Base-by-base conservation (phyloP, 2,888 invertebrate species). In the Bhutanitis thaidina region DNA sequence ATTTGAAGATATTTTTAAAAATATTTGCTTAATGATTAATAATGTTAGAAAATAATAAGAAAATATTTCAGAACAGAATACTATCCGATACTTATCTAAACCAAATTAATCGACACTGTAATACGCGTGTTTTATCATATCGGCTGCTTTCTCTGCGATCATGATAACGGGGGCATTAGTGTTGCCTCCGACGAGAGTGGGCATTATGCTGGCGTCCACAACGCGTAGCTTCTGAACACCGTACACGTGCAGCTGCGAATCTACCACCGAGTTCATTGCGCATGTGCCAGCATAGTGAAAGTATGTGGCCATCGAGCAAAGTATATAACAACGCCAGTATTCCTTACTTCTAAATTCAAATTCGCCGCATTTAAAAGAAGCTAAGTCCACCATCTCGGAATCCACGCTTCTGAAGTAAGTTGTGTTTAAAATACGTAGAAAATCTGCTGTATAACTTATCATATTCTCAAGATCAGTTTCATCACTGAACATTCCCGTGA, bases 261-360 rank as follows among this genome's bases (percentile, higher is more conserved):
- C 92, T 0, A 94, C 93, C 0, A 95, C 94, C 0, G 12, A 12
- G 0, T 94, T 94, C 94, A 95, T 94, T 65, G 93, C 93, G 45
- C 92, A 92, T 0, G 95, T 94, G 0, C 94, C 92, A 0, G 90
- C 80, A 0, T 92, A 93, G 68, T 94, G 93, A 63, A 93, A 95
- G 44, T 93, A 91, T 0, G 94, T 93, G 43, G 91, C 88, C 0
- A 69, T 93, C 91, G 63, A 50, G 14, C 67, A 64, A 16, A 64
- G 49, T 7, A 65, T 50, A 36, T 68, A 73, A 54, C 81, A 81
- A 40, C 60, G 70, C 76, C 75, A 79, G 54, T 77, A 80, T 1
- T 71, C 69, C 13, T 54, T 61, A 41, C 65, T 76, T 0, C 50
- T 53, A 25, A 69, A 60, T 4, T 43, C 39, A 0, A 67, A 50